Percentiles rank a stretch among this genome's conserved stretches.
Evolutionary conservation across 2,113 vertebrate genomes (phyloP).

Genomic region (Panurus biarmicus): DNA sequence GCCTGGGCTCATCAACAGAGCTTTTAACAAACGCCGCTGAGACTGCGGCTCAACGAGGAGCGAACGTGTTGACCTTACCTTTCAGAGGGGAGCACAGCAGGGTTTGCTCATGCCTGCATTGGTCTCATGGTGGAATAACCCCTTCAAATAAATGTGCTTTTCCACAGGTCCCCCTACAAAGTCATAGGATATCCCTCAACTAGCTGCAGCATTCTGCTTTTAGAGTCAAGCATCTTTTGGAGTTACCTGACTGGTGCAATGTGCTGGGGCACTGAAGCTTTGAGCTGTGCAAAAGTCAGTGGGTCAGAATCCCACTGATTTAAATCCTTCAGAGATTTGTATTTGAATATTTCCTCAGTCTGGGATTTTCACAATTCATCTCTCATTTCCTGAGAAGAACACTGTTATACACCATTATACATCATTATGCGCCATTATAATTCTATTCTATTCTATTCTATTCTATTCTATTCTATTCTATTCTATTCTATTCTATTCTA

Average conservation of each 20-base stretch:
- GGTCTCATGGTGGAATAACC: not conserved
- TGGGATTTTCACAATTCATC: not conserved
- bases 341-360: not conserved
- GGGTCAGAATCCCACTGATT: not conserved
- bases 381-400: not conserved
- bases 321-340: not conserved
- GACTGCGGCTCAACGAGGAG: constrained; percentile 39
- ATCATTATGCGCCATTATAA: too few species aligned
- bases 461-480: too few species aligned
- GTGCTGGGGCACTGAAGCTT: not conserved
- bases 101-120: not conserved
- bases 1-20: constrained; percentile 28
- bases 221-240: not conserved
- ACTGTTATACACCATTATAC: not conserved
- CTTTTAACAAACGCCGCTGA: not conserved
- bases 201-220: not conserved
- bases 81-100: not conserved
- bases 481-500: too few species aligned
- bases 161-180: not conserved
- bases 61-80: constrained; percentile 10
- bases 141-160: not conserved
- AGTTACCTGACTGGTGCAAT: not conserved
- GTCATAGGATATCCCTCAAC: not conserved
- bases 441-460: too few species aligned
- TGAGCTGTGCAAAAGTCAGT: not conserved